Percentiles rank a stretch among this genome's conserved stretches.
These are phyloP conservation scores for Gallirallus australis DNA, from an alignment of 2,797 vertebrate species.

Conservation along the genomic window DNA sequence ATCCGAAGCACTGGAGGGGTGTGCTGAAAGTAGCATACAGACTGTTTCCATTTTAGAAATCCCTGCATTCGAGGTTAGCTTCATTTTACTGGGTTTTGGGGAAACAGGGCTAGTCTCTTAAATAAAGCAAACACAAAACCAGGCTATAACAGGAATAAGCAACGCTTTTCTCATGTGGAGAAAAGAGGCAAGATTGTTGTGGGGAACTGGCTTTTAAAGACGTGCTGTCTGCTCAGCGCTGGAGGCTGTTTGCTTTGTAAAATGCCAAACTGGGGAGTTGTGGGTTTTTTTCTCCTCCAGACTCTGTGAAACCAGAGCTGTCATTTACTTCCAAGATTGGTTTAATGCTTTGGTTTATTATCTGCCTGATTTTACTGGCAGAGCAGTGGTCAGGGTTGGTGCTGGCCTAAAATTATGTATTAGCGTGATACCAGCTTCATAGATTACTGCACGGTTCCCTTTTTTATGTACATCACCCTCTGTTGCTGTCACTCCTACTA, in stretches of 20 bases:
- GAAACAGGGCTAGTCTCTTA: constrained; percentile 1
- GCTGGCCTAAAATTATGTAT: constrained; percentile 62
- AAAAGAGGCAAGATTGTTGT: constrained; percentile 10
- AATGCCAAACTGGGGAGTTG: neutral
- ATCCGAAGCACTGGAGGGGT: constrained; percentile 43
- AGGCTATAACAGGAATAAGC: constrained; percentile 17
- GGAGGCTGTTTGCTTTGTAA: constrained; percentile 30
- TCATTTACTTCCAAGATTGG: constrained; percentile 65
- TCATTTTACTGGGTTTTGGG: constrained; percentile 11
- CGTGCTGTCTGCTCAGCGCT: neutral
- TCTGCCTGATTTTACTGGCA: constrained; percentile 64
- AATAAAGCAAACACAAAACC: constrained; percentile 3
- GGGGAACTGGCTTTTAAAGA: constrained; percentile 17
- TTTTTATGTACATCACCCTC: neutral
- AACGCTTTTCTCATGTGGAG: constrained; percentile 1
- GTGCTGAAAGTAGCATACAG: constrained; percentile 21
- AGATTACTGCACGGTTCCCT: neutral
- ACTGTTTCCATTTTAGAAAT: constrained; percentile 19
- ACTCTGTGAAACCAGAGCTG: constrained; percentile 54
- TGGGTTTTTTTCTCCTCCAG: constrained; percentile 12
- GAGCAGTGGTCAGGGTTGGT: constrained; percentile 46
- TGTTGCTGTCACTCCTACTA: constrained; percentile 4
- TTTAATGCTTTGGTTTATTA: constrained; percentile 70
- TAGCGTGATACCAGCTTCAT: constrained; percentile 32
- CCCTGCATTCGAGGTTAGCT: constrained; percentile 5